These are phyloP conservation scores for Chamaea fasciata DNA, from an alignment of 2,113 vertebrate genomes.

Conservation along the genomic window DNA sequence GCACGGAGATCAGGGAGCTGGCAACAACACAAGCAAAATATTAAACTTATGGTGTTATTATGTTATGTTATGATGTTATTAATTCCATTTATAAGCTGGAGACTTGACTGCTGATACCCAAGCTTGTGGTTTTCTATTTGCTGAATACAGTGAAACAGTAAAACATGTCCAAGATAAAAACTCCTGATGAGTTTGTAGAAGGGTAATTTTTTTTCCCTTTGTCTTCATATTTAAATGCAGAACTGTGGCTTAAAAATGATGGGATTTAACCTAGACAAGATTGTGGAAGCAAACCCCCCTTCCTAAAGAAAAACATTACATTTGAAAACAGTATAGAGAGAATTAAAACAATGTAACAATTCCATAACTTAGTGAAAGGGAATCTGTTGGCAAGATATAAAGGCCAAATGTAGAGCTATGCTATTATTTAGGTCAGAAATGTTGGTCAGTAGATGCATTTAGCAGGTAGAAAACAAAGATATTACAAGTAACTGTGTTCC, in stretches of 20 bases:
- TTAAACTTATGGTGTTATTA: not conserved
- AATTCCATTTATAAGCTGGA: not conserved
- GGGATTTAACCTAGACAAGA: not conserved
- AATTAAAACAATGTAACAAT: no score
- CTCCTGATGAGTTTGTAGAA: not conserved
- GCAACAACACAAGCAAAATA: not conserved
- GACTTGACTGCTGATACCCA: not conserved
- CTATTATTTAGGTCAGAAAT: not conserved
- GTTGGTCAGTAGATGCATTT: not conserved
- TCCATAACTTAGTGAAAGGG: not conserved
- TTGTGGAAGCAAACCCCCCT: not conserved
- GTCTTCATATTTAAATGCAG: not conserved
- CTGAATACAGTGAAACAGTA: not conserved
- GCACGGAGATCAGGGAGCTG: not conserved
- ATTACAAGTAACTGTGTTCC: not conserved
- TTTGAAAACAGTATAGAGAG: not conserved
- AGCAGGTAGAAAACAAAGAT: not conserved
- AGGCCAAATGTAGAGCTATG: not conserved
- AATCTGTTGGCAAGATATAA: not conserved
- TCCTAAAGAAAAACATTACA: not conserved
- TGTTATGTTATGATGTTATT: not conserved
- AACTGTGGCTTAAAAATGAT: not conserved
- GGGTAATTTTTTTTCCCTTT: not conserved
- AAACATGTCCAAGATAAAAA: not conserved
- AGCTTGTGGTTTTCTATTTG: not conserved